Evolutionary conservation across 2,113 vertebrate genomes (phyloP).

Genomic region (Pimephales promelas): DNA sequence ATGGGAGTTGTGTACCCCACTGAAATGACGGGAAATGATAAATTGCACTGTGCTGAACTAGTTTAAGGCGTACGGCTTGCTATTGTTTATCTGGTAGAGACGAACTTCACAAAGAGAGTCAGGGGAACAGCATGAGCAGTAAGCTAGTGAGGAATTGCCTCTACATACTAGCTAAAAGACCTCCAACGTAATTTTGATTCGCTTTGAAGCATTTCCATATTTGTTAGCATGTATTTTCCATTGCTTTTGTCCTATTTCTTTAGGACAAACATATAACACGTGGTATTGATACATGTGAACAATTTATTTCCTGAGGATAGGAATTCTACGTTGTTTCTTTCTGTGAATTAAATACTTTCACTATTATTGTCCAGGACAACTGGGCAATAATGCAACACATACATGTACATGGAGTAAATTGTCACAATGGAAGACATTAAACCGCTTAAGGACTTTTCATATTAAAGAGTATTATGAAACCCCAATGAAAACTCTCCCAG

Average conservation of each 20-base stretch:
- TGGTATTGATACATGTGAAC: background rate
- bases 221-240: background rate
- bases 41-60: constrained; percentile 71
- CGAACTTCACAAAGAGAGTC: constrained; percentile 64
- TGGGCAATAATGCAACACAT: too few relatives aligned
- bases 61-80: constrained; percentile 71
- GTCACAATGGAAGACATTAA: background rate
- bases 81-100: constrained; percentile 72
- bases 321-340: background rate
- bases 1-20: constrained; percentile 55
- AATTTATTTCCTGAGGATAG: background rate
- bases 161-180: constrained; percentile 71
- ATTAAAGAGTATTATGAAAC: background rate
- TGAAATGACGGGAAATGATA: constrained; percentile 67
- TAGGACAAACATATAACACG: constrained; percentile 63
- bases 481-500: background rate
- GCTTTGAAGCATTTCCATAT: background rate
- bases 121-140: constrained; percentile 67
- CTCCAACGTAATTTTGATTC: background rate
- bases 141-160: constrained; percentile 67
- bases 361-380: too few relatives aligned
- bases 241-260: constrained; percentile 66
- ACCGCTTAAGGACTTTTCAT: background rate
- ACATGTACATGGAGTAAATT: too few relatives aligned
- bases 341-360: background rate